Evolutionary conservation across 1,140 invertebrate genomes (phyloP).

Genomic region (Cherax quadricarinatus): DNA sequence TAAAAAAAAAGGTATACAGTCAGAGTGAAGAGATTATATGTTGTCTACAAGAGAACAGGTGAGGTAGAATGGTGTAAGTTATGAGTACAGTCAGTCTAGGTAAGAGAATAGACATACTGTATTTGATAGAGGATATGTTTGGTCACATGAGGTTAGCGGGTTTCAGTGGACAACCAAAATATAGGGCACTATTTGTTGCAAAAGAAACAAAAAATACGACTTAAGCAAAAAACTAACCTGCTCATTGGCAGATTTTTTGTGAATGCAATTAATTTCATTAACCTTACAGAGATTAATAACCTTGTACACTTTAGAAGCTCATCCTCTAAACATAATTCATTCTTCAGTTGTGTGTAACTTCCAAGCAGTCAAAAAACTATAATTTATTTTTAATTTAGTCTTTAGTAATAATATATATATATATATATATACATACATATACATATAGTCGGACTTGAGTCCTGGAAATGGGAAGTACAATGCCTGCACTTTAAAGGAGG

Average conservation of each 20-base stretch:
- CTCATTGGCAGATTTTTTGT: neutral
- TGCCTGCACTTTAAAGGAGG: no score
- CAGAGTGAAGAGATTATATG: neutral
- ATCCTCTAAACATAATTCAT: neutral
- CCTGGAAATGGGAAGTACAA: no score
- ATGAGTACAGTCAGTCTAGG: neutral
- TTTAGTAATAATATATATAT: no score
- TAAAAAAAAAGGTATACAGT: no score
- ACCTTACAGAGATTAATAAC: no score
- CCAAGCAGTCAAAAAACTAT: neutral
- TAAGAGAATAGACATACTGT: neutral
- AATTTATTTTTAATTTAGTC: no score
- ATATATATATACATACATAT: no score
- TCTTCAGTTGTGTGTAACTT: neutral
- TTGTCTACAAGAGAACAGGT: neutral
- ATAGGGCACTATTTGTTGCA: neutral
- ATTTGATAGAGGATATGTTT: conserved; percentile 11
- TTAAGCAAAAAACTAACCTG: neutral
- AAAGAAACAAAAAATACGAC: neutral
- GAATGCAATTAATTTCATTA: no score
- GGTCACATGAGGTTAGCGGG: neutral
- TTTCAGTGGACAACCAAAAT: neutral
- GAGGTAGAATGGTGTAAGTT: conserved; percentile 26
- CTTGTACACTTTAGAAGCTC: no score
- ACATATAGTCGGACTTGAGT: no score